Base-by-base conservation (phyloP, 1,140 invertebrate species). In the Drosophila novamexicana region DNA sequence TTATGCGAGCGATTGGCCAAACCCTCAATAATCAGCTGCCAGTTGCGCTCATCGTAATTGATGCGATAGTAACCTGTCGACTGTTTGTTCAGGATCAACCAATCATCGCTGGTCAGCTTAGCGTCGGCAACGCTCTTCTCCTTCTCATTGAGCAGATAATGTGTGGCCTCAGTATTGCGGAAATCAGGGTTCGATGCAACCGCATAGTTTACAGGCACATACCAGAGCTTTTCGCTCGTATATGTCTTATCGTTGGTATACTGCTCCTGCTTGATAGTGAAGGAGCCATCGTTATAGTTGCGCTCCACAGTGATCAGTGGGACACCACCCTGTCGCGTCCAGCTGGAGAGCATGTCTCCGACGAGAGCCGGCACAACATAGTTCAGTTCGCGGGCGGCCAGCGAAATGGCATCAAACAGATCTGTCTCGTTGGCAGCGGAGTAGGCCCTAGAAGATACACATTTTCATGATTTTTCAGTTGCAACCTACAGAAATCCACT, bases 311-410 rank as follows among this genome's bases (percentile, higher is more conserved):
- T 95, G 16, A 96, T 81, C 0, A 96, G 78, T 0, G 96, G 96
- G 86, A 94, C 95, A 40, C 94, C 94, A 57, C 93, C 95, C 89
- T 96, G 95, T n/a, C 94, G 84, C 1, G 94, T 94, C 96, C 96
- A 97, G 1, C 95, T 95, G 54, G 95, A 93, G 93, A 95, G 94
- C 68, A 95, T 93, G 0, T 93, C 63, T 12, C 73, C 66, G 7
- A 94, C 61, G 5, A 63, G 77, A 1, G 81, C 83, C 0, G 57
- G 61, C 8, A 88, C 67, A 0, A 59, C 58, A 18, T 85, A 71
- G 47, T 81, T 77, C 10, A 91, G 68, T 4, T 91, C 90, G 12
- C 91, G 77, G 22, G 94, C 91, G 12, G 93, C 94, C 82, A 94
- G 92, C 75, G 95, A 93, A 10, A 98, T 92, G 10, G 94, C 93